These are phyloP conservation scores for Scalopus aquaticus DNA, from an alignment of 2,113 vertebrate genomes.

Conservation along the genomic window DNA sequence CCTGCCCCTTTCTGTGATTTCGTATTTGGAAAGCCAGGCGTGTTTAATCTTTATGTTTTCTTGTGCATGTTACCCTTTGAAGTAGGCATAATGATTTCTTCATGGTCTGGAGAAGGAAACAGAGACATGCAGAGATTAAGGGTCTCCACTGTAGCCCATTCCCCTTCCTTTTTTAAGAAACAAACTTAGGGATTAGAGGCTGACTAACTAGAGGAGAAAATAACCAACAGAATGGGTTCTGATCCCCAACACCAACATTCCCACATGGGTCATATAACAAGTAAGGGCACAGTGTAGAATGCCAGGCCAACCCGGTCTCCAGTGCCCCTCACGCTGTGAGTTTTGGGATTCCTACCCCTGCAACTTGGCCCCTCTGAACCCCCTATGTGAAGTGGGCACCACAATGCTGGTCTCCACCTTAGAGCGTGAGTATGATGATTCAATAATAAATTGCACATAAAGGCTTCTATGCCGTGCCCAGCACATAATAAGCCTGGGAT, in stretches of 20 bases:
- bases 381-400: neutral
- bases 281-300: neutral
- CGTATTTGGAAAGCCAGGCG: neutral
- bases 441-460: neutral
- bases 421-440: too few species aligned
- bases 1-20: neutral
- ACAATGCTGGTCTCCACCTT: neutral
- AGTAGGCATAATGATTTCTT: neutral
- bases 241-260: neutral
- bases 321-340: neutral
- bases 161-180: neutral
- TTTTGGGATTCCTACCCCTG: neutral
- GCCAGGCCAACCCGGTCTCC: neutral
- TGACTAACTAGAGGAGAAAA: neutral
- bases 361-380: neutral
- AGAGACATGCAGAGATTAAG: neutral
- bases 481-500: neutral
- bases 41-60: neutral
- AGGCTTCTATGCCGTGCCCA: accelerated
- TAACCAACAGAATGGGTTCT: neutral
- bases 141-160: neutral
- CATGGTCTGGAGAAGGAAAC: neutral
- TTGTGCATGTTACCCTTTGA: neutral
- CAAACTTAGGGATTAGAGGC: neutral
- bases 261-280: accelerated